Evolutionary conservation across 1,140 invertebrate genomes (phyloP).

Genomic region (Belonocnema kinseyi): DNA sequence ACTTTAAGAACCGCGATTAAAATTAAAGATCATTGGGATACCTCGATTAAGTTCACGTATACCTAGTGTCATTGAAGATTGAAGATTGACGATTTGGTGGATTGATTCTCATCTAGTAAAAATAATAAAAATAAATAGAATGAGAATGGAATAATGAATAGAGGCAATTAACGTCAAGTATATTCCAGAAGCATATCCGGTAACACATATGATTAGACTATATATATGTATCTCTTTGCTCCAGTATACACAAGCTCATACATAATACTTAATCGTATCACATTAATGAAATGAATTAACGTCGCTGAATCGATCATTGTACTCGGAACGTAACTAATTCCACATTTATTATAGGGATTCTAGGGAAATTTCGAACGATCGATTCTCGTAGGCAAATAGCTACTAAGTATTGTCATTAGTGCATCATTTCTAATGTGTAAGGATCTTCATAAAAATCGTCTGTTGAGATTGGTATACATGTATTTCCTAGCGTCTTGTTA

Average conservation of each 20-base stretch:
- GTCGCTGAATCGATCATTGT: conserved; percentile 40
- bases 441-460: conserved; percentile 47
- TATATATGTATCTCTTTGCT: conserved; percentile 56
- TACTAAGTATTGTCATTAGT: conserved; percentile 44
- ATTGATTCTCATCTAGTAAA: not conserved
- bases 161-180: conserved; percentile 35
- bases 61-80: conserved; percentile 10
- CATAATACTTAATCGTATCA: conserved; percentile 42
- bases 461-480: conserved; percentile 56
- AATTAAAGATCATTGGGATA: not conserved
- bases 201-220: conserved; percentile 67
- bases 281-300: conserved; percentile 39
- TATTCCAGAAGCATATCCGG: conserved; percentile 66
- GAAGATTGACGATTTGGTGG: not conserved
- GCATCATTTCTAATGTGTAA: conserved; percentile 50
- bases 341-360: conserved; percentile 37
- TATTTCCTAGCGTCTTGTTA: conserved; percentile 49
- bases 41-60: conserved; percentile 9
- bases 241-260: conserved; percentile 53
- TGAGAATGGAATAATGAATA: not conserved
- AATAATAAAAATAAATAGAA: not conserved
- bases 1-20: too few species aligned
- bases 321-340: conserved; percentile 37
- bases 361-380: conserved; percentile 35
- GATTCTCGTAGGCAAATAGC: conserved; percentile 43